Base-by-base conservation (phyloP, 2,113 vertebrate genomes). In the Pedionomus torquatus region DNA sequence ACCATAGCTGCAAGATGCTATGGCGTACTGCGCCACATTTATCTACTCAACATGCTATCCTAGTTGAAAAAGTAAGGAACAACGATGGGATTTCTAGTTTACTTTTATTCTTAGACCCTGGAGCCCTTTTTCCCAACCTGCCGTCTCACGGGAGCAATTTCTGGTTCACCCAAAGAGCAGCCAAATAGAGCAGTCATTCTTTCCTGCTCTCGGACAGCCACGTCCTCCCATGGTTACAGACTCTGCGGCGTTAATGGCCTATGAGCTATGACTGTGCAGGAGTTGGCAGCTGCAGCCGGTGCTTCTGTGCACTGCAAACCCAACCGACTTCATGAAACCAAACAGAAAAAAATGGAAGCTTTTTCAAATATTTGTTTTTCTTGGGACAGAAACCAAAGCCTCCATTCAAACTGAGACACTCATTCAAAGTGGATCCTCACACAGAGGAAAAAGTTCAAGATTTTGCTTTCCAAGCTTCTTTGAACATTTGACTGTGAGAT, bases 1-100 rank as follows among this genome's bases (percentile, higher is more conserved):
- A 37, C 20, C 13, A 25, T 2, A 71, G 46, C 23, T 75, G 52
- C 58, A 72, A 85, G 63, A 83, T 10, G 57, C 63, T 43, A 2
- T 3, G 54, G 58, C 1, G 4, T 0, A 1, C 63, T 58, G 41
- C 0, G 1, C 69, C 37, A 72, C 11, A 33, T 54, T 71, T 31
- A 21, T 9, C 68, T 46, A 44, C 48, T 75, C 74, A 55, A 44
- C 44, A 12, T 2, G 7, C 61, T 25, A 7, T 25, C 6, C 28
- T 86, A 37, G 55, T 68, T 51, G 30, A 88, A 58, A 41, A 63
- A 41, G 28, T 11, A 13, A 79, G 39, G 46, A 91, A 65, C 54
- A 84, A 63, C 1, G 14, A 89, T 12, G 37, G 66, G 71, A 86
- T 72, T 61, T 83, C 71, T 60, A 63, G 13, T 26, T 65, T 54